Base-by-base conservation (phyloP, 2,113 vertebrate species). In the Rhinolophus ferrumequinum region DNA sequence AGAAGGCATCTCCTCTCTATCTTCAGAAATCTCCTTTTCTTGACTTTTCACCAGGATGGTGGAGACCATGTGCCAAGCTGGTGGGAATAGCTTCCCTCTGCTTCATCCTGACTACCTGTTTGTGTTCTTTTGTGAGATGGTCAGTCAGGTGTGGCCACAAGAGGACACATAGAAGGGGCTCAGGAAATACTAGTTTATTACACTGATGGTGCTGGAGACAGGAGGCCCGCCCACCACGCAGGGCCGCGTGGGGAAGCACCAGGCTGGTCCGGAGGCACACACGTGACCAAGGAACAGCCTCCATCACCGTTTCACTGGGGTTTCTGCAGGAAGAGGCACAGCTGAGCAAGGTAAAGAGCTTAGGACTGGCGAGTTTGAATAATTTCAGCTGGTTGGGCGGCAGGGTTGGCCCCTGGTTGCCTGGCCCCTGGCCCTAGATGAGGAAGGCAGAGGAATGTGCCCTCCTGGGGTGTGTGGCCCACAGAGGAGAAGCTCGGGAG, bases 181-280 rank as follows among this genome's bases (percentile, higher is more conserved):
- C 80, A 24, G 67, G 41, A 12, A 52, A 24, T 41, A 33, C 4
- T 18, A 22, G 44, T 22, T 30, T 41, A 52, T 75, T 15, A 26
- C 6, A 0, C 19, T 24, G 22, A 1, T 1, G 19, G 69, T 30
- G 54, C 41, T 52, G 12, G 75, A 33, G 62, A 24, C 44, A 9
- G 56, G 69, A 73, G 47, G n/a, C 11, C 0, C 1, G 1, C n/a
- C 6, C 0, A 2, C 50, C 22, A n/a, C 0, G 0, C 5, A 13
- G n/a, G 56, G 56, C 14, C 28, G 5, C 0, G 0, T 4, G 30
- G 50, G 38, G 72, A 47, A 47, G 82, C 44, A 70, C 26, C 21
- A n/a, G 19, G 18, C 50, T 38, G 14, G 54, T 81, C n/a, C 1
- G 11, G 30, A 64, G 26, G 47, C 62, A 54, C 54, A 18, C 9